phyloP scores from a whole-genome alignment of 2,888 invertebrate species.

The Shargacucullia verbasci region DNA sequence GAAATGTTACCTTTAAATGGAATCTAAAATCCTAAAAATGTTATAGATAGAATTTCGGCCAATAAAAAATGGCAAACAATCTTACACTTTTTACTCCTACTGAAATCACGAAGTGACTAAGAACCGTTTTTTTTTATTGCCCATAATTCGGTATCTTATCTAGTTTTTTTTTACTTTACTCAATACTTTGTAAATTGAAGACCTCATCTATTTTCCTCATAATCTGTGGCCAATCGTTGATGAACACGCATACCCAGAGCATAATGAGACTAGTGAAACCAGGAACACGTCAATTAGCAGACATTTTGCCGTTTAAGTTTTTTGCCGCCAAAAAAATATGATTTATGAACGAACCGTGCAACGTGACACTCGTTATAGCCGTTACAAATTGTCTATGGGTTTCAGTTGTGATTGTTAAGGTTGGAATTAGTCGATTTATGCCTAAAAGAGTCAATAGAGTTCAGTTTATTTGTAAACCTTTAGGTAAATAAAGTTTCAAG shows the following conservation, averaged over 20 bases:
- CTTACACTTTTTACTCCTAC: too few species aligned
- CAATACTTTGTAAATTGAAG: background rate
- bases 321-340: slow-evolving; percentile 81
- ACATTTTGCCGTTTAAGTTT: slow-evolving; percentile 78
- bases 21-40: too few species aligned
- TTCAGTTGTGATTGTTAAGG: slow-evolving; percentile 66
- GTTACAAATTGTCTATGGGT: slow-evolving; percentile 83
- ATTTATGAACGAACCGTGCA: slow-evolving; percentile 80
- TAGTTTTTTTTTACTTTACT: too few species aligned
- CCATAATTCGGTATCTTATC: too few species aligned
- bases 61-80: too few species aligned
- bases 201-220: slow-evolving; percentile 12
- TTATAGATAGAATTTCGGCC: too few species aligned
- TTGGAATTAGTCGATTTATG: slow-evolving; percentile 55
- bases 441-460: background rate
- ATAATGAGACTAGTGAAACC: slow-evolving; percentile 68
- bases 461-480: background rate
- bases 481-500: background rate
- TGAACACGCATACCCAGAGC: slow-evolving; percentile 51
- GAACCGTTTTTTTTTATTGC: too few species aligned
- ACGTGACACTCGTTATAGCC: slow-evolving; percentile 81
- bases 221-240: slow-evolving; percentile 55
- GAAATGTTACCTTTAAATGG: too few species aligned
- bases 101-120: too few species aligned
- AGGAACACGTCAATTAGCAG: slow-evolving; percentile 88